Evolutionary conservation across 2,113 vertebrate genomes (phyloP), one percentile per base, ranked within the genome.

Genomic region (Reinhardtius hippoglossoides): DNA sequence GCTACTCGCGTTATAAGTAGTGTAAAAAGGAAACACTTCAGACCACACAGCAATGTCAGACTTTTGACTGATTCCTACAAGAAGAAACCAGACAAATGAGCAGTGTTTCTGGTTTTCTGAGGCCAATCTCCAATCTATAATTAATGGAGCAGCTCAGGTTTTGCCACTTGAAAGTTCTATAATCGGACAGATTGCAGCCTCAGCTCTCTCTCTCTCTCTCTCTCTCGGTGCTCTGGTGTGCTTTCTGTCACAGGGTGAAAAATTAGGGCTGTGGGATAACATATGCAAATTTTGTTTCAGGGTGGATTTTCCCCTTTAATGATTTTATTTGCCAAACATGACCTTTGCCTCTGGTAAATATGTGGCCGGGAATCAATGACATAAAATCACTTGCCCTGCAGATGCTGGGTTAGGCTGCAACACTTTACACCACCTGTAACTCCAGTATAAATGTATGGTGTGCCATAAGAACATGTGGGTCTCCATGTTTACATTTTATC

Each of bases 261-360:
- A 68, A 57, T 31, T 15, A 74, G 2, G 15, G 1, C 14, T 37
- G 40, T 67, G 37, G 37, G 75, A 18, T 21, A 27, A 42, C 40
- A 37, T 23, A 20, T 82, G 54, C 42, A 73, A 37, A 86, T 79
- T 60, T 18, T 9, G 50, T 63, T 76, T 72, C 16, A 12, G n/a
- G 27, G 9, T 37, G 31, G 44, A 68, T 68, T 67, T 67, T 74
- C 64, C 2, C 13, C 27, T 64, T 60, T 40, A 72, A 83, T 67
- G 48, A 78, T 84, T 83, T 70, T 37, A 71, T 80, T 84, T 82
- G 57, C 52, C 13, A 58, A 77, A 23, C 55, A 52, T 58, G 76
- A 88, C 74, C 78, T 85, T 84, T 67, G 74, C 67, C 78, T 80
- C 48, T 9, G 1, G 72, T 83, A 78, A 76, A 74, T 59, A 69